A percentile compares a stretch with the other conserved stretches of the same genome.
Conservation (phyloP, 2,113 vertebrate genomes). For the Formicarius rufipectus region DNA sequence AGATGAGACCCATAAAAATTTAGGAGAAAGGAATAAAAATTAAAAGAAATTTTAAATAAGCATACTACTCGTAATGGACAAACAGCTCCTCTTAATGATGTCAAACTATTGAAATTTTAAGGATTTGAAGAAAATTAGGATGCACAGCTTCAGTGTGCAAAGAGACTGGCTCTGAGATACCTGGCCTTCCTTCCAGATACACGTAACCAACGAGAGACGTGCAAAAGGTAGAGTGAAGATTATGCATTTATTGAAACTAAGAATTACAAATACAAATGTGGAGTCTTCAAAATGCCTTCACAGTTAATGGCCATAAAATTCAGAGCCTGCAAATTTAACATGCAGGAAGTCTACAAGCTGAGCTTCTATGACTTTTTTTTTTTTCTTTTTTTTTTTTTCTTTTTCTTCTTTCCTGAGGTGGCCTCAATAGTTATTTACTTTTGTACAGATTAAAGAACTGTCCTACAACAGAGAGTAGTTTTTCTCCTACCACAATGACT, state of each 20-base stretch:
- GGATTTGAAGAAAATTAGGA: neutral
- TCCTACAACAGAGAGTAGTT: neutral
- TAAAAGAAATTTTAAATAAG: neutral
- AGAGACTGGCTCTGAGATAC: neutral
- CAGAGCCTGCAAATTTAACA: neutral
- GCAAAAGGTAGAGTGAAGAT: neutral
- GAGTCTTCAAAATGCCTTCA: neutral
- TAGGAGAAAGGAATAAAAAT: neutral
- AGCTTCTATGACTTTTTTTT: neutral
- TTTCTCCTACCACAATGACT: neutral
- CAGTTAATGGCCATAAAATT: neutral
- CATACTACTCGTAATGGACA: neutral
- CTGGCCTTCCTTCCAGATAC: neutral
- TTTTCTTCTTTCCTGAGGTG: neutral
- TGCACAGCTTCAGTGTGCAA: neutral
- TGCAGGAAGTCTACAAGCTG: neutral
- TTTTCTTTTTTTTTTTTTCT: neutral
- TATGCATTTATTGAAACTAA: neutral
- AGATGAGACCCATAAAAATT: neutral
- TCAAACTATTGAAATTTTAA: neutral
- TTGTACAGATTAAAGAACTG: neutral
- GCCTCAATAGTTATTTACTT: neutral
- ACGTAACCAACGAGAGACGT: neutral
- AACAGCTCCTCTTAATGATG: neutral
- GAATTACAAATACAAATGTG: constrained; percentile 21